Conservation (phyloP, 1,140 invertebrate species). For the Vanessa tameamea region DNA sequence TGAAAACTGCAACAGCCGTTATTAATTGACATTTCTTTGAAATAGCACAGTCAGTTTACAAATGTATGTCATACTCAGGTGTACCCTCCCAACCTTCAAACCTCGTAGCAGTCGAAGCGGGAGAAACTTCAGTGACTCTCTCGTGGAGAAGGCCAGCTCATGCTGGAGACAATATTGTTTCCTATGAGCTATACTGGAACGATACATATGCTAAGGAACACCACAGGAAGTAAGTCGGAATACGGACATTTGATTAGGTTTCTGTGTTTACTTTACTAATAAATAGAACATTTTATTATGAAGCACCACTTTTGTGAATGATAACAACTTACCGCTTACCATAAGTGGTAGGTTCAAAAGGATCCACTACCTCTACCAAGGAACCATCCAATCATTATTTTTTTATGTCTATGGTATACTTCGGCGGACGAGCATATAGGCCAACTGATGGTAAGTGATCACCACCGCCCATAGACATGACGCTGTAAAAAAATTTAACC, state of each 20-base stretch:
- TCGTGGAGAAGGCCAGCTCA: conserved; percentile 95
- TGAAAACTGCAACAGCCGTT: background rate
- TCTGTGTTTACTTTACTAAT: too few species aligned
- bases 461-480: too few species aligned
- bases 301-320: too few species aligned
- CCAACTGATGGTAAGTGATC: too few species aligned
- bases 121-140: conserved; percentile 91
- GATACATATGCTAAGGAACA: conserved; percentile 94
- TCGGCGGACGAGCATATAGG: too few species aligned
- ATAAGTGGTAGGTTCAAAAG: too few species aligned
- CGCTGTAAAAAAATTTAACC: too few species aligned
- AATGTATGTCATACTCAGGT: conserved; percentile 70
- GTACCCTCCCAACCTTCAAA: conserved; percentile 97
- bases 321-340: too few species aligned
- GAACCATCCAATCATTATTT: too few species aligned
- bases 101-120: conserved; percentile 90
- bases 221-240: conserved; percentile 83
- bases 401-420: too few species aligned
- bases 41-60: background rate
- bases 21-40: background rate
- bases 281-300: too few species aligned
- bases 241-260: background rate
- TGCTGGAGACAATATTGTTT: conserved; percentile 94
- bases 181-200: conserved; percentile 98
- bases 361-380: too few species aligned